Base-by-base conservation (phyloP, 92 coral and sea anemone genomes). In the Umimayanthus chanpuru region DNA sequence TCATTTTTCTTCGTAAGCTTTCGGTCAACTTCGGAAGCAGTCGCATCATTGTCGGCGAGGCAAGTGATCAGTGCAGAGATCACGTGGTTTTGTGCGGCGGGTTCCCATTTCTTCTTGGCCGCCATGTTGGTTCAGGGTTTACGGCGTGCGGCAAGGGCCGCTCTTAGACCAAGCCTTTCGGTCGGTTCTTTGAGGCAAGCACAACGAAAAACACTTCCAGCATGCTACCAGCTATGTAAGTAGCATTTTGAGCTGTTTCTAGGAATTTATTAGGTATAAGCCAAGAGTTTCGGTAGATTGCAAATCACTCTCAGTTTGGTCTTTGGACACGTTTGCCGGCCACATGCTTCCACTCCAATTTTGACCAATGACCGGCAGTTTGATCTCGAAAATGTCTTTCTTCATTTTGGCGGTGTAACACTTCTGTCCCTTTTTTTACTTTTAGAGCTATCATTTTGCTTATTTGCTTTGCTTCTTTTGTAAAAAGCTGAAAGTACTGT, bases 61-160 rank as follows among this genome's bases (percentile, higher is more conserved):
- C 39, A 77, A 74, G 77, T 39, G 30, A 79, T 90, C 25, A 18
- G n/a, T 16, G 25, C 79, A 89, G 50, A 91, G 77, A 82, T 93
- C 92, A 92, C 93, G 90, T 91, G 93, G 67, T 84, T 88, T 80
- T 88, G 85, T 77, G 92, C 91, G 81, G 61, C 61, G 76, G 85
- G 32, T 78, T 21, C 88, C 6, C 82, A 89, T 79, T 88, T 91
- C 85, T 94, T 92, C 98, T 92, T 92, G 90, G 92, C 94, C 98
- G 98, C 98, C 98, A 96, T 96, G 98, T 96, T 96, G 96, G 96
- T 89, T 78, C 94, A 96, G 80, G 94, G 96, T 81, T 55, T 96
- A 91, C 95, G 98, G 93, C 92, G 98, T 86, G 98, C 94, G 90
- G 93, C 98, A 77, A 95, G 96, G 85, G 86, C 98, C 92, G 98